A percentile compares a stretch with the other conserved stretches of the same genome.
These are phyloP conservation scores for Rafetus swinhoei DNA, from an alignment of 2,113 vertebrate genomes.

Conservation along the genomic window DNA sequence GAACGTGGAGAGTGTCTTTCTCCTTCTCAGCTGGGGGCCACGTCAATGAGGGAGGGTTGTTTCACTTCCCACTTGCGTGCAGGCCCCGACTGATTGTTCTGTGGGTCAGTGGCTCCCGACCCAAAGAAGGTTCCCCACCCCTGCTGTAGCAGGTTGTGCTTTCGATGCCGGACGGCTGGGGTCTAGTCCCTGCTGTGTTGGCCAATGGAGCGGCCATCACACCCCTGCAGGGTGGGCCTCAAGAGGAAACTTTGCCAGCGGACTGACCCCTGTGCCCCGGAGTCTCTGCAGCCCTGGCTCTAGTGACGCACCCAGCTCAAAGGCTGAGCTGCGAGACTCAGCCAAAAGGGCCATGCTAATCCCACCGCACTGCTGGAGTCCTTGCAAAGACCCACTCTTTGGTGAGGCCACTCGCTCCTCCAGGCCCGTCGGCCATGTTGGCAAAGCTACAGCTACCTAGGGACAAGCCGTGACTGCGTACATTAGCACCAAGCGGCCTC, in stretches of 20 bases:
- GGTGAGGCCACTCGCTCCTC: neutral
- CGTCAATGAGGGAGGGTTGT: too few relatives aligned
- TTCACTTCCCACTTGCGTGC: too few relatives aligned
- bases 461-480: neutral
- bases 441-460: neutral
- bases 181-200: neutral
- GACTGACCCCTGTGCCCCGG: neutral
- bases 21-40: too few relatives aligned
- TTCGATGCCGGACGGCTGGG: neutral
- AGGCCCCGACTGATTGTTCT: too few relatives aligned
- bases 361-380: neutral
- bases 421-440: neutral
- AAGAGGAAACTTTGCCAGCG: neutral
- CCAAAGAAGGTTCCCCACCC: too few relatives aligned
- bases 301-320: too few relatives aligned
- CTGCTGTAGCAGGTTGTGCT: neutral
- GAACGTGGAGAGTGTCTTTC: too few relatives aligned
- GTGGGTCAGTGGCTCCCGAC: too few relatives aligned
- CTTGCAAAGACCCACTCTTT: neutral
- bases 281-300: neutral
- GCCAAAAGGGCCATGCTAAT: neutral
- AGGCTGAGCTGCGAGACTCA: too few relatives aligned
- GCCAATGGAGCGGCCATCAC: neutral
- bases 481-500: neutral
- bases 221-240: neutral